These are phyloP conservation scores for Mesembrinibis cayennensis DNA, from an alignment of 2,113 vertebrate species.

Conservation along the genomic window DNA sequence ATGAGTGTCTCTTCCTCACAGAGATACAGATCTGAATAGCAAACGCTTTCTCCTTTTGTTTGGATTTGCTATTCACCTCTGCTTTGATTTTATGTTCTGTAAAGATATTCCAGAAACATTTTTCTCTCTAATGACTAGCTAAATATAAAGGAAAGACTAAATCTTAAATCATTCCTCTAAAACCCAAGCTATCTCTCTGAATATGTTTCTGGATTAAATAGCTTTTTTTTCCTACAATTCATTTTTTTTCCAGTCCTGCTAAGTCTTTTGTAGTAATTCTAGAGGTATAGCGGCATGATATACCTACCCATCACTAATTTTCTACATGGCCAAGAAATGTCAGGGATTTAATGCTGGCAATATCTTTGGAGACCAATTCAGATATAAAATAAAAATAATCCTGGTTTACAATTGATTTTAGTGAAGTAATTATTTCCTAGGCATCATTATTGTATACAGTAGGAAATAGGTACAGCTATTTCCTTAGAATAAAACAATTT, in stretches of 20 bases:
- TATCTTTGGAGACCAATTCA: conserved; percentile 35
- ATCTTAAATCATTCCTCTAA: conserved; percentile 10
- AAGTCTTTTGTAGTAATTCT: conserved; percentile 25
- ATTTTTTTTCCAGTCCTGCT: background rate
- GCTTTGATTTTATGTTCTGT: conserved; percentile 34
- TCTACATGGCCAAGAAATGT: background rate
- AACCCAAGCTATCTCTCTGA: background rate
- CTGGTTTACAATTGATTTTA: conserved; percentile 11
- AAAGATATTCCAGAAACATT: conserved; percentile 15
- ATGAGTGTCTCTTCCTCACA: background rate
- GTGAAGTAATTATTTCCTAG: conserved; percentile 33
- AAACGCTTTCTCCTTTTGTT: background rate
- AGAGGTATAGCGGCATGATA: background rate
- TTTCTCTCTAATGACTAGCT: conserved; percentile 16
- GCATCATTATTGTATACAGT: conserved; percentile 34
- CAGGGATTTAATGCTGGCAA: background rate
- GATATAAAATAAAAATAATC: conserved; percentile 25
- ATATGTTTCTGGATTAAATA: conserved; percentile 31
- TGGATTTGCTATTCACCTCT: conserved; percentile 1
- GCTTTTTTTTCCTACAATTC: background rate
- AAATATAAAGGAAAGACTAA: conserved; percentile 13
- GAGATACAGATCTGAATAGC: conserved; percentile 30
- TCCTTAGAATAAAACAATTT: conserved; percentile 68
- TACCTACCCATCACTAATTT: background rate
- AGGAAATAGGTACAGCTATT: conserved; percentile 26